Base-by-base conservation (phyloP, 1,140 invertebrate species). In the Polyergus mexicanus region DNA sequence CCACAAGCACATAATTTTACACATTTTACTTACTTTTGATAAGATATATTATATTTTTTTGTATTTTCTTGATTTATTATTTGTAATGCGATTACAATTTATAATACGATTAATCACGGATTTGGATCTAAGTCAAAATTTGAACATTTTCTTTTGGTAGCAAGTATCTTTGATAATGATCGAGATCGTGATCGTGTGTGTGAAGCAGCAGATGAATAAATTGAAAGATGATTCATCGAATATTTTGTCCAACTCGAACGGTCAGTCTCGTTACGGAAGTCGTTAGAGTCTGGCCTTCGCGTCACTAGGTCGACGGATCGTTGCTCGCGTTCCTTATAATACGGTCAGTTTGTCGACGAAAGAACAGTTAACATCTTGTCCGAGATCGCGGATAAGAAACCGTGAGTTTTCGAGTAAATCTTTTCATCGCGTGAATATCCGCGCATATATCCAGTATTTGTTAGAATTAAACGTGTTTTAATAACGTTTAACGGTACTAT, bases 301-400 rank as follows among this genome's bases (percentile, higher is more conserved):
- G 41, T 19, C 47, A 89, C 65, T 89, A 86, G 86, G 86, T 90
- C 89, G 88, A 90, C 75, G 60, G 88, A 86, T 88, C 56, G 72
- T 66, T 62, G 88, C 41, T 71, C 54, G 66, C 32, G 65, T 86
- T 86, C 74, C 22, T 76, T 84, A 56, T 90, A 56, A 71, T 84
- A 72, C 56, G 69, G 78, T 68, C 44, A 28, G 28, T 19, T 38
- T 75, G 77, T 88, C 78, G 84, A 88, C 88, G 86, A 88, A 88
- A 88, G 78, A 91, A 91, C 89, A 86, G 89, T 91, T 91, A 91
- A 58, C 74, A 63, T 83, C 35, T 78, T 84, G 86, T 76, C 65
- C 62, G 76, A 88, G 89, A 91, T 91, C 71, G 75, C 54, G 84
- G 89, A 88, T 90, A 91, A 91, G 89, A 91, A 91, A 62, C 75